Evolutionary conservation across 1,140 invertebrate species (phyloP), one percentile per base, ranked within the genome.

Genomic region (Lepidotrigona ventralis): DNA sequence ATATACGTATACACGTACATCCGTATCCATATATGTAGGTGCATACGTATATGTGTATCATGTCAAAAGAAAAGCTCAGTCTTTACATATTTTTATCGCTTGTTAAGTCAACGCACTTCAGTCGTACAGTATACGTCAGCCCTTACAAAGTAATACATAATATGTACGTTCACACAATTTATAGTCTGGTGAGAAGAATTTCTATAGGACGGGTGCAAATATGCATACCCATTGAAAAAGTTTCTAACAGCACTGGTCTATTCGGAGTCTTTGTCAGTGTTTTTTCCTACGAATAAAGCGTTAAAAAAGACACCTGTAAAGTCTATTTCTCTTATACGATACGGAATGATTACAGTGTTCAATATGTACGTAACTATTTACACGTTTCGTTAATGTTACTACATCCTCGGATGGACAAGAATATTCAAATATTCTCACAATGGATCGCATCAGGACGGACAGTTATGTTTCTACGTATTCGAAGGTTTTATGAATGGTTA

Each of bases 61-160:
- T 58, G 64, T 60, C 74, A 64, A 83, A 80, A 29, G 58, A 81
- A 77, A 69, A 84, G 75, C 72, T 85, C 86, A 88, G 86, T 81
- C 76, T 90, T 90, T 89, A 84, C 85, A 91, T 91, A 90, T 88
- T 91, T 90, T 91, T 90, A 90, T 89, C 77, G 79, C 64, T 85
- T 88, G 74, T 76, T 73, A 72, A 83, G 63, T 51, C 70, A 86
- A 89, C 66, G 70, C 75, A 88, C 81, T 85, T 66, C 64, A 81
- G 66, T 85, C 83, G 79, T 89, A 87, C 76, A 81, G 85, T 90
- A 90, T 87, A 88, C 87, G 87, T 84, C 81, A 88, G 74, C 78
- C 84, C 74, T 87, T 82, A 79, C 51, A 69, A 85, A 70, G 77
- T 70, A 85, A 84, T 84, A 85, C 81, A 87, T 88, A 66, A 76